Conservation (phyloP, 2,113 vertebrate genomes). For the Labeo catla region DNA sequence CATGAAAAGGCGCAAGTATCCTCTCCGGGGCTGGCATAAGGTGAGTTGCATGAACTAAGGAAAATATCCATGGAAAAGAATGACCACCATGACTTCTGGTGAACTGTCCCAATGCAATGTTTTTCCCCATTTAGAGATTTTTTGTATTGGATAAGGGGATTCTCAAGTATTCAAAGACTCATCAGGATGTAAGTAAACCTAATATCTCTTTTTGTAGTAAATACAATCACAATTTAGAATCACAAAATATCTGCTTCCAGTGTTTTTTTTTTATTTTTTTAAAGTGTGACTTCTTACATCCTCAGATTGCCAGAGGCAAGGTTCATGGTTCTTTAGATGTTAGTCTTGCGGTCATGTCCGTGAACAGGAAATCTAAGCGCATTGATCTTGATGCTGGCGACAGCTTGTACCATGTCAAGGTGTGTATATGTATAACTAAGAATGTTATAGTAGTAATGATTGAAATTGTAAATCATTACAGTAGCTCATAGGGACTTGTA, state of each 20-base stretch:
- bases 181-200: constrained; percentile 85
- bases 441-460: not conserved
- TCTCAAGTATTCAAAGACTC: constrained; percentile 84
- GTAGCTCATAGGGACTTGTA: no score
- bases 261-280: no score
- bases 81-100: not conserved
- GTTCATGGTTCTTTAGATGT: constrained; percentile 87
- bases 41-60: constrained; percentile 64
- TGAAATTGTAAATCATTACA: not conserved
- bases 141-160: constrained; percentile 88
- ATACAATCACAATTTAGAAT: not conserved
- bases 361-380: constrained; percentile 91
- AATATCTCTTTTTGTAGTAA: not conserved
- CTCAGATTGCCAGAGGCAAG: constrained; percentile 86
- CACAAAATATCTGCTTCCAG: not conserved
- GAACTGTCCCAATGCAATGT: not conserved
- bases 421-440: constrained; percentile 41
- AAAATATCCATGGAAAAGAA: not conserved
- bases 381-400: constrained; percentile 92
- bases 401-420: constrained; percentile 94
- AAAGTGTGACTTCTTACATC: not conserved
- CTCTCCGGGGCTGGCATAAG: constrained; percentile 96
- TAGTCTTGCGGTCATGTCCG: constrained; percentile 89
- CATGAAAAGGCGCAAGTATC: constrained; percentile 95
- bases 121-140: constrained; percentile 78